These are phyloP conservation scores for Echinometra lucunter DNA, from an alignment of 53 echinoderm and acorn worm species.

Conservation along the genomic window DNA sequence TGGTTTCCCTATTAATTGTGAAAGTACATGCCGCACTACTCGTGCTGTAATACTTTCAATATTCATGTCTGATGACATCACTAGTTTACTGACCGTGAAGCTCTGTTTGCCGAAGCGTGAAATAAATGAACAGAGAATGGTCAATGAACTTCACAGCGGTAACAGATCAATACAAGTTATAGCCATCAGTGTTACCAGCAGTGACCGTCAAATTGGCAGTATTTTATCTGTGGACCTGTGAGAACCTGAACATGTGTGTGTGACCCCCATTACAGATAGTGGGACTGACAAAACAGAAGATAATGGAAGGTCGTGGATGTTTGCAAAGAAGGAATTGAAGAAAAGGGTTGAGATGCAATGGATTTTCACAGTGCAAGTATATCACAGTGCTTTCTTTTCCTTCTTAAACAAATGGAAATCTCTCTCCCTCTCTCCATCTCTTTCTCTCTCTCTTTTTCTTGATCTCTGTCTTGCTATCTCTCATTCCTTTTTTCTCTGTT, in stretches of 20 bases:
- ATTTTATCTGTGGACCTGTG: not conserved
- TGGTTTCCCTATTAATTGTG: conserved; percentile 2
- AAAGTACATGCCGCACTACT: not conserved
- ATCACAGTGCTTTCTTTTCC: not conserved
- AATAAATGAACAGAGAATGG: not conserved
- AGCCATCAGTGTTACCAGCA: not conserved
- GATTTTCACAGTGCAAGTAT: not conserved
- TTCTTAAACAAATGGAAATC: not conserved
- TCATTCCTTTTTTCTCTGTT: not conserved
- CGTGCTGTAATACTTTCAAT: not conserved
- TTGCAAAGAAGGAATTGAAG: not conserved
- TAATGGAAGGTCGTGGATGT: not conserved
- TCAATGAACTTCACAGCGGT: conserved; percentile 29
- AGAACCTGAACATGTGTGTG: conserved; percentile 25
- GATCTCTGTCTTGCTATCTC: not conserved
- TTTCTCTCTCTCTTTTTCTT: too few species aligned
- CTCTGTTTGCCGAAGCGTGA: not conserved
- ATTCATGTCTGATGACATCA: not conserved
- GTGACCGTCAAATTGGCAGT: conserved; percentile 16
- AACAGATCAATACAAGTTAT: not conserved
- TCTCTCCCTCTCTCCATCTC: not conserved
- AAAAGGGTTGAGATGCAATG: not conserved
- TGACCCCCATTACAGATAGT: not conserved
- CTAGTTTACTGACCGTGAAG: conserved; percentile 8
- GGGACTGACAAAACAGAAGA: not conserved